Evolutionary conservation across 2,113 vertebrate species (phyloP).

Genomic region (Halichoerus grypus): DNA sequence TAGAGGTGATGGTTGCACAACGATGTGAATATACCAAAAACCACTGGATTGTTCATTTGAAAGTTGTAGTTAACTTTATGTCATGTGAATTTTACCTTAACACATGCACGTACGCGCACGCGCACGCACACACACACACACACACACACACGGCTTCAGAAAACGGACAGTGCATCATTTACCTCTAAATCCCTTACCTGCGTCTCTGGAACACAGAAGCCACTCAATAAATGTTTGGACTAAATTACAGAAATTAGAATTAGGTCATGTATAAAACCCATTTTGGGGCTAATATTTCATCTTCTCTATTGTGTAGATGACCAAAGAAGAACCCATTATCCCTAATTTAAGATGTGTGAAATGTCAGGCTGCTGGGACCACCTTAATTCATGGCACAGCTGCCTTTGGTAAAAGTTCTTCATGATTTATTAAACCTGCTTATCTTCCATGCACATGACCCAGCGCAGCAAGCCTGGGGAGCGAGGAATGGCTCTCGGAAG

Average conservation of each 20-base stretch:
- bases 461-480: not conserved
- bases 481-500: not conserved
- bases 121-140: too few relatives aligned
- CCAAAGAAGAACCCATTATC: constrained; percentile 16
- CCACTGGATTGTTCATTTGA: not conserved
- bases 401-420: not conserved
- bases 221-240: not conserved
- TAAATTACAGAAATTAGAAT: constrained; percentile 53
- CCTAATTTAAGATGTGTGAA: constrained; percentile 23
- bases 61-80: not conserved
- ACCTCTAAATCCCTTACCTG: not conserved
- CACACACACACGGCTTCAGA: not conserved
- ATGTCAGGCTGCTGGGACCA: not conserved
- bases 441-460: not conserved
- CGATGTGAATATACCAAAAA: not conserved
- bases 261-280: not conserved
- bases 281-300: not conserved
- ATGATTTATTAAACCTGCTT: constrained; percentile 41
- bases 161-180: accelerated
- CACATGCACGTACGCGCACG: too few relatives aligned
- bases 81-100: not conserved
- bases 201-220: not conserved
- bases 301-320: not conserved
- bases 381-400: constrained; percentile 14
- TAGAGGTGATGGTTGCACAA: accelerated